Percentiles rank a stretch among this genome's conserved stretches.
Conservation (phyloP, 2,888 invertebrate genomes). For the Cataglyphis rosenhaueri region DNA sequence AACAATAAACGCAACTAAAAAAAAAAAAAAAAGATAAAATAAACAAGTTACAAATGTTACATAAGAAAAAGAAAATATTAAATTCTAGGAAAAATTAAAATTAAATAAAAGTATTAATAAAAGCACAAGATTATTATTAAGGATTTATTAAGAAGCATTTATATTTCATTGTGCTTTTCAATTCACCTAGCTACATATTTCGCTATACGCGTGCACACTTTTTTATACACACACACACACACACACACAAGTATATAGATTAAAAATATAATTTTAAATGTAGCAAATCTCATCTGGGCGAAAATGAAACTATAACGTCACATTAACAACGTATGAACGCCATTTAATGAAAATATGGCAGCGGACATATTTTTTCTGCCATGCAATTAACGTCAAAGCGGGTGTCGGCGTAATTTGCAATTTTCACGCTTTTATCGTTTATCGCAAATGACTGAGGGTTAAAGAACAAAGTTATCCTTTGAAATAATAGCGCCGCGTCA, state of each 20-base stretch:
- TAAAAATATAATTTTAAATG: conserved; percentile 47
- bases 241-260: neutral
- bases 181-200: neutral
- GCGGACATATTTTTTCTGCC: conserved; percentile 48
- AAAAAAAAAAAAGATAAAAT: neutral
- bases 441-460: conserved; percentile 51
- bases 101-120: neutral
- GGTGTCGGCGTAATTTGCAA: conserved; percentile 53
- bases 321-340: conserved; percentile 42
- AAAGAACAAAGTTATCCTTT: conserved; percentile 53
- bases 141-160: neutral
- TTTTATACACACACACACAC: neutral
- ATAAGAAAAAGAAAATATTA: neutral
- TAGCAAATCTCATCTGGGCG: conserved; percentile 33
- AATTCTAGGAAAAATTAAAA: neutral
- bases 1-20: neutral
- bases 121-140: neutral
- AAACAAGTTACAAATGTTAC: neutral
- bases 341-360: conserved; percentile 54
- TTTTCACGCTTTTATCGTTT: conserved; percentile 54
- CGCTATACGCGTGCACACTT: neutral
- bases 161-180: neutral
- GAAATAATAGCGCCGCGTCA: conserved; percentile 47
- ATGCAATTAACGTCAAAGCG: conserved; percentile 51
- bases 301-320: conserved; percentile 36